Conservation (phyloP, 2,113 vertebrate species). For the Mastomys natalensis region DNA sequence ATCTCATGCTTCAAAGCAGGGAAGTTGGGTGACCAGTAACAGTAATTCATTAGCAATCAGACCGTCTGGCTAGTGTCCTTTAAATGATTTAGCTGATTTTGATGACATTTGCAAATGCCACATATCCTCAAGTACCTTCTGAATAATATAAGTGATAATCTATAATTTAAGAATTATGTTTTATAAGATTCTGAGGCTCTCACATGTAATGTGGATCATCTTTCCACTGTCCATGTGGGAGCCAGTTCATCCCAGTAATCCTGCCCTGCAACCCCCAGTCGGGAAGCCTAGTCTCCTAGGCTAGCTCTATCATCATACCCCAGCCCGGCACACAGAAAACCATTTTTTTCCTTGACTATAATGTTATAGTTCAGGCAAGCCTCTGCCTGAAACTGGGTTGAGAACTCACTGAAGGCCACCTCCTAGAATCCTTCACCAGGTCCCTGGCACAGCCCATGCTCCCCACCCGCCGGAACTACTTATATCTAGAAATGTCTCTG, state of each 20-base stretch:
- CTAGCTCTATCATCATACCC: not conserved
- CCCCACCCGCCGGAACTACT: not conserved
- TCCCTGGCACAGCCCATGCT: too few species aligned
- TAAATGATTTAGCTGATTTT: conserved; percentile 16
- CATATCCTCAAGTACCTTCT: not conserved
- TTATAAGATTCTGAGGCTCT: conserved; percentile 30
- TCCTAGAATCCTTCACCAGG: not conserved
- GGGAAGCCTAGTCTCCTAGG: not conserved
- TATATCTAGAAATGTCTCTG: fast-evolving
- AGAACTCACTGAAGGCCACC: not conserved
- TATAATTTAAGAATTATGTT: not conserved
- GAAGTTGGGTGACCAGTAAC: not conserved
- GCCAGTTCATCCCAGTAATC: not conserved
- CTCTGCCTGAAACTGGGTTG: not conserved
- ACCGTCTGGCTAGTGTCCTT: not conserved
- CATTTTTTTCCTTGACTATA: not conserved
- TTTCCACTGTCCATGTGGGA: not conserved
- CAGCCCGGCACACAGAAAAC: not conserved
- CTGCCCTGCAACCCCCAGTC: not conserved
- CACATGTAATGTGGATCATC: not conserved
- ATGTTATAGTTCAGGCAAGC: not conserved
- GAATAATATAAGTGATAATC: not conserved
- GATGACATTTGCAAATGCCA: not conserved
- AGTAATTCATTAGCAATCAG: not conserved
- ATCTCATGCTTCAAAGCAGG: not conserved